Base-by-base conservation (phyloP, 2,888 invertebrate genomes). In the Caradrina kadenii region DNA sequence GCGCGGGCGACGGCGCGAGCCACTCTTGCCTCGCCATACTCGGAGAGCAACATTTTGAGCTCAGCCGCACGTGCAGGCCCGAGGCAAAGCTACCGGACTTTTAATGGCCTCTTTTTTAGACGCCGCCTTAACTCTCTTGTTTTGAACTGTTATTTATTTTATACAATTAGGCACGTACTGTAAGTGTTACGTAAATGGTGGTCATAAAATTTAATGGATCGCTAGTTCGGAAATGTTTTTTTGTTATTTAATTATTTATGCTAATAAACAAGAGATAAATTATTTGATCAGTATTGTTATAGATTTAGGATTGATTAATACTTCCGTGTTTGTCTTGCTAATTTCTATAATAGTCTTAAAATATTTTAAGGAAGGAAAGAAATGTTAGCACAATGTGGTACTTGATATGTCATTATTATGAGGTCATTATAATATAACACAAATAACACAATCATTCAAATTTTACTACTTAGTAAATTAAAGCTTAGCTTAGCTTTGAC, bases 11-110 rank as follows among this genome's bases (percentile, higher is more conserved):
- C 79, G 86, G 88, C 88, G 86, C 90, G 88, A 87, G 89, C 88
- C 89, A 75, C 67, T 65, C 66, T 54, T 63, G 64, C 71, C 72
- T 54, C 68, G 61, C 89, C 89, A 85, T 90, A 88, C 87, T 84
- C 74, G 88, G 86, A 79, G 80, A 83, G 83, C 89, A 84, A 83
- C 87, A 89, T 89, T 89, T 85, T 73, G 76, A 69, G 78, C 82
- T 74, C 74, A 62, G 53, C 83, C 91, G 94, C 94, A 93, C 94
- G 94, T 94, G 94, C 91, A 93, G 60, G 78, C 88, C 94, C 81
- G 87, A 81, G 92, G 93, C 93, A 76, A 83, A 79, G 94, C 94
- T 95, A 94, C 95, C 90, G 94, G 91, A 86, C 88, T 93, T 88
- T 91, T 92, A 92, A 92, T 92, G 88, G 89, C 87, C 87, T 79